Base-by-base conservation (phyloP, 2,797 vertebrate genomes). In the Schizothorax lantsangensis region DNA sequence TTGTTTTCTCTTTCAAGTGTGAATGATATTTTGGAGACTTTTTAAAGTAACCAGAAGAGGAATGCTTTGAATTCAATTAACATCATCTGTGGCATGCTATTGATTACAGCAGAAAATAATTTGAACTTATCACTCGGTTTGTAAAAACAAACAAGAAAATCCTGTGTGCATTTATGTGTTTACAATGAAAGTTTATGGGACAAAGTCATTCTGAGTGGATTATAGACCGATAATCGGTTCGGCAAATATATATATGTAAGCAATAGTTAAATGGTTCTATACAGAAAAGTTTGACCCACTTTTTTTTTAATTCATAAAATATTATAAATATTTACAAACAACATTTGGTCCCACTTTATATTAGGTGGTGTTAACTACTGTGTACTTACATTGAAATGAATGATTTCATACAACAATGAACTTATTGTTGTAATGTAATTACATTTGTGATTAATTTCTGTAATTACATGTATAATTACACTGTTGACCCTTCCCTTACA, bases 141-240 rank as follows among this genome's bases (percentile, higher is more conserved):
- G 19, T 36, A 38, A 78, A 54, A 78, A 78, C 75, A 78, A 78
- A 78, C 49, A 78, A 78, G 49, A 78, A 57, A 78, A 78, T 54
- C 19, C 8, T 1, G 3, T 57, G 21, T 15, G 9, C 73, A 33
- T 52, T 30, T 19, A 49, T 47, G 45, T 6, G 47, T 26, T 21
- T 54, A 21, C 9, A 54, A 36, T 77, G 1, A 77, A 77, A 36
- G 80, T 26, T 40, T 38, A 33, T 52, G 19, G 30, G 14, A 2
- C 4, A 43, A 49, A 38, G 45, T 49, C 21, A 54, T 72, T 82
- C 33, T 72, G 6, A 40, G 17, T 1, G 6, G 21, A 36, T 57
- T 38, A 12, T 49, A 2, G 26, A 49, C 47, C 1, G 43, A 49
- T 49, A 33, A 74, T 45, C 15, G 15, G n/a, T 75, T 75, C 9